These are phyloP conservation scores for Chrysemys picta DNA, from an alignment of 2,113 vertebrate genomes.

Conservation along the genomic window DNA sequence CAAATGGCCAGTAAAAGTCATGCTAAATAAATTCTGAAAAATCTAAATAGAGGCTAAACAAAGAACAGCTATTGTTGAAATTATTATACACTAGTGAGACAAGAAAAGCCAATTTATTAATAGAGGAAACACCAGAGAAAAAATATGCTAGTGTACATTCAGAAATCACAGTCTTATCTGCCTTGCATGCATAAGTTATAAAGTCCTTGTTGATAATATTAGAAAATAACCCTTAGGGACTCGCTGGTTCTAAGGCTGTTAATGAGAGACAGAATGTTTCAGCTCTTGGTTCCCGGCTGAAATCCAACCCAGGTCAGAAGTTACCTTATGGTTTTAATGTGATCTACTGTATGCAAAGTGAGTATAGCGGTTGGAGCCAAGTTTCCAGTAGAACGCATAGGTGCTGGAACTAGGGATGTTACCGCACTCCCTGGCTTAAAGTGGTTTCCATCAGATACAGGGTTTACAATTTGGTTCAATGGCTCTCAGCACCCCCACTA, in stretches of 20 bases:
- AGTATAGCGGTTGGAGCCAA: neutral
- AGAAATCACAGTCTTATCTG: neutral
- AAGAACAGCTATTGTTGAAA: neutral
- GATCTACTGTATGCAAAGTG: neutral
- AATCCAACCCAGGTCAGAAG: neutral
- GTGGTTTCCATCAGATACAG: too few relatives aligned
- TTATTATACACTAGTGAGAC: neutral
- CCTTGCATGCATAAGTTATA: neutral
- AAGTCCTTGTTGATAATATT: neutral
- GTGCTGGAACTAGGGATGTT: too few relatives aligned
- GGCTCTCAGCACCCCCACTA: too few relatives aligned
- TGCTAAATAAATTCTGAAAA: neutral
- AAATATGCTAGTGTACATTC: neutral
- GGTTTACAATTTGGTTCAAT: too few relatives aligned
- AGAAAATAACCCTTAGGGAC: neutral
- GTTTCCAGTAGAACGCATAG: neutral
- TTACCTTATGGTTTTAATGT: neutral
- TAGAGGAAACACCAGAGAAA: neutral
- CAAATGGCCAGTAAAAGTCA: accelerated
- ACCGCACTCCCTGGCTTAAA: too few relatives aligned
- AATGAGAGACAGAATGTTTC: accelerated
- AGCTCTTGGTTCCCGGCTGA: neutral
- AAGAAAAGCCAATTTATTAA: neutral
- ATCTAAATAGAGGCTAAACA: neutral
- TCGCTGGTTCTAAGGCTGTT: neutral